A percentile compares a stretch with the other conserved stretches of the same genome.
phyloP scores from a whole-genome alignment of 1,140 invertebrate genomes.

The Delia radicum region DNA sequence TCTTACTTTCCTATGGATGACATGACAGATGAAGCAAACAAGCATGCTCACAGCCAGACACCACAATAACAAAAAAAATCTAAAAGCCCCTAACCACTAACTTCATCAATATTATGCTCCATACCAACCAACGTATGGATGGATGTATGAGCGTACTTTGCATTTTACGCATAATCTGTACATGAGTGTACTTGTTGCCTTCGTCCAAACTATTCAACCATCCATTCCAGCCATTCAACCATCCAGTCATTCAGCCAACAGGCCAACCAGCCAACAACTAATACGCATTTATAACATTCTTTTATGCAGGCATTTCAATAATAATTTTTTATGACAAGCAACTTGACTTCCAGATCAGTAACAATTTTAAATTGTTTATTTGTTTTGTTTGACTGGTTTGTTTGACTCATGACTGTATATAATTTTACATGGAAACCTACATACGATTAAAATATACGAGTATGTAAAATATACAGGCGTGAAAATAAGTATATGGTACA shows the following conservation, averaged over 20 bases:
- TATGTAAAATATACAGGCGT: no score
- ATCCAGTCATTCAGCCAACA: slow-evolving; percentile 12
- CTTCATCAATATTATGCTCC: not conserved
- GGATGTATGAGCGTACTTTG: slow-evolving; percentile 29
- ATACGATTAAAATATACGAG: no score
- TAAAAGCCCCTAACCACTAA: slow-evolving; percentile 16
- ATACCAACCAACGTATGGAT: not conserved
- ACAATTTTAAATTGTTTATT: slow-evolving; percentile 26
- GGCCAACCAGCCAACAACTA: slow-evolving; percentile 46
- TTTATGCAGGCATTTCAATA: slow-evolving; percentile 52
- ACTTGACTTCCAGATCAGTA: slow-evolving; percentile 55
- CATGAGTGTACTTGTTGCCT: not conserved
- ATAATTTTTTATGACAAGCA: slow-evolving; percentile 56
- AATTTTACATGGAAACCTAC: not conserved
- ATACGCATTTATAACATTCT: not conserved
- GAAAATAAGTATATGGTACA: no score
- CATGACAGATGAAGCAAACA: slow-evolving; percentile 54
- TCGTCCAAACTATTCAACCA: slow-evolving; percentile 36
- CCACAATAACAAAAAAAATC: slow-evolving; percentile 22
- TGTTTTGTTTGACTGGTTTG: slow-evolving; percentile 23
- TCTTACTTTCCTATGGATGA: slow-evolving; percentile 45
- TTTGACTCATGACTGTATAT: slow-evolving; percentile 15
- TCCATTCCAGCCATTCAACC: not conserved
- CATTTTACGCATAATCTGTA: slow-evolving; percentile 16
- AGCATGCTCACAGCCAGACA: slow-evolving; percentile 40